These are phyloP conservation scores for Bovichtus variegatus DNA, from an alignment of 2,797 vertebrate genomes.

Conservation along the genomic window DNA sequence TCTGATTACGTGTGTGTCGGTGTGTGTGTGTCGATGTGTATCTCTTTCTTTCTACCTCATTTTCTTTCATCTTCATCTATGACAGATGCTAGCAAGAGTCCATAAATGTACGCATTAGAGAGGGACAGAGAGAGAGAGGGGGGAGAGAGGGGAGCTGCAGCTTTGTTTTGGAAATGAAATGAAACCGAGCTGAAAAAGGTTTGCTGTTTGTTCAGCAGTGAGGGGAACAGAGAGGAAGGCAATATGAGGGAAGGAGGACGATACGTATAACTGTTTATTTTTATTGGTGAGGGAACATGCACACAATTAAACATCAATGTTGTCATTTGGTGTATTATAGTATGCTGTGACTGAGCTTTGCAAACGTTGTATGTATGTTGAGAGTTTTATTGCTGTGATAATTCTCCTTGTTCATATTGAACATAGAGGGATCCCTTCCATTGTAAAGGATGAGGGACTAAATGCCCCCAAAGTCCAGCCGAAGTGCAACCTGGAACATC, in stretches of 20 bases:
- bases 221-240: not conserved
- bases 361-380: not conserved
- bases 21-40: conserved; percentile 19
- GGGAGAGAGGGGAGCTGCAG: not conserved
- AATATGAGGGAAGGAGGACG: not conserved
- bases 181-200: not conserved
- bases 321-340: not conserved
- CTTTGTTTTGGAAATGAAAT: conserved; percentile 20
- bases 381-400: not conserved
- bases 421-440: not conserved
- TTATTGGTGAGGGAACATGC: not conserved
- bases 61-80: not conserved
- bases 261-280: not conserved
- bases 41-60: conserved; percentile 6
- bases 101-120: conserved; percentile 15
- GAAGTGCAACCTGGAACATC: not conserved
- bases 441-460: not conserved
- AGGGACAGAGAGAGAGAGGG: not conserved
- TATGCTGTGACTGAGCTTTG: not conserved
- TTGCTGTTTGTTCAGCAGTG: conserved; percentile 18
- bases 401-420: not conserved
- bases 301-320: not conserved
- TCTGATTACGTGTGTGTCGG: conserved; percentile 4
- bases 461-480: not conserved
- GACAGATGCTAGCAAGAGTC: not conserved